A percentile compares a stretch with the other conserved stretches of the same genome.
Evolutionary conservation across 1,140 invertebrate species (phyloP).

Genomic region (Parapsyche elsis): DNA sequence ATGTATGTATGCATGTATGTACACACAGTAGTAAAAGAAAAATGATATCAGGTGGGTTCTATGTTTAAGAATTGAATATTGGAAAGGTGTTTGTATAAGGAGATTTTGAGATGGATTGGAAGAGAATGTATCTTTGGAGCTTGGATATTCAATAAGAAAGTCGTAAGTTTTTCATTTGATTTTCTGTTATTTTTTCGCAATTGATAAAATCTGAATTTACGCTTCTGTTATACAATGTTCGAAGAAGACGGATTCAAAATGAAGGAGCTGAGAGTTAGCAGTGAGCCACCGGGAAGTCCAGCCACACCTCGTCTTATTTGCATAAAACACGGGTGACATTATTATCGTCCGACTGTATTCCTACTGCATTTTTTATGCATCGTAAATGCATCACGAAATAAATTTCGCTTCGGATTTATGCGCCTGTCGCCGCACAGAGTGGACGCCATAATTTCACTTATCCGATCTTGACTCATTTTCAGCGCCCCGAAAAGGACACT

Average conservation of each 20-base stretch:
- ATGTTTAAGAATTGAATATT: too few species aligned
- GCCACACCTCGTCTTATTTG: conserved; percentile 45
- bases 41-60: too few species aligned
- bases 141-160: too few species aligned
- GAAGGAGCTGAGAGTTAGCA: not conserved
- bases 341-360: conserved; percentile 39
- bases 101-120: not conserved
- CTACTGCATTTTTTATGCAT: conserved; percentile 40
- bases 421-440: not conserved
- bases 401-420: conserved; percentile 31
- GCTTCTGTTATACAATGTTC: not conserved
- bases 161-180: not conserved
- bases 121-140: not conserved
- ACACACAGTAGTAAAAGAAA: too few species aligned
- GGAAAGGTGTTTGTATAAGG: not conserved
- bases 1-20: too few species aligned
- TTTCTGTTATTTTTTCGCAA: not conserved
- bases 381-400: conserved; percentile 11
- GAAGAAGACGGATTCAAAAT: not conserved
- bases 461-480: not conserved
- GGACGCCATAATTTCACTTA: conserved; percentile 11
- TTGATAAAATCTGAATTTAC: not conserved
- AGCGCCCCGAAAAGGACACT: not conserved
- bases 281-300: conserved; percentile 35
- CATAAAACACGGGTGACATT: conserved; percentile 56